A percentile compares a stretch with the other conserved stretches of the same genome.
phyloP scores from a whole-genome alignment of 2,113 vertebrate genomes.

The Pteronura brasiliensis region DNA sequence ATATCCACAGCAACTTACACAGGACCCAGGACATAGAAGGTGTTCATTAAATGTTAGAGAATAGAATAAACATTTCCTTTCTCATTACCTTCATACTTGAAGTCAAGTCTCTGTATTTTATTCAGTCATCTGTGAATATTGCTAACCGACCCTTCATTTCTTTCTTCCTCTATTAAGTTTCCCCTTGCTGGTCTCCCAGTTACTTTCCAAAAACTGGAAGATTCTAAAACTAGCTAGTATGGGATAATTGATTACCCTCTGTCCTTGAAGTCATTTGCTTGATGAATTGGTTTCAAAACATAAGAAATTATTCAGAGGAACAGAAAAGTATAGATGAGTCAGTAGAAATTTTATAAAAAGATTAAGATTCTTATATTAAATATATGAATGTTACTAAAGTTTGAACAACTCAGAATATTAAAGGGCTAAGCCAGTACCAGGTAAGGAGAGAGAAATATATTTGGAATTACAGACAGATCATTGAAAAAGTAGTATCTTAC shows the following conservation, averaged over 20 bases:
- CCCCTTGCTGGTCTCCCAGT: neutral
- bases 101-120: neutral
- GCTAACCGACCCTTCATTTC: neutral
- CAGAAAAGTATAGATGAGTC: neutral
- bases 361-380: neutral
- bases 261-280: neutral
- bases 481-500: neutral
- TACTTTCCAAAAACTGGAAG: neutral
- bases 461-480: neutral
- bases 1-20: neutral
- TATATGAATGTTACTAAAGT: neutral
- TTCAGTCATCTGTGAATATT: neutral
- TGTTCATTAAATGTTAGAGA: neutral
- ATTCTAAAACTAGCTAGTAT: neutral
- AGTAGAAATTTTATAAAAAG: neutral
- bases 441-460: neutral
- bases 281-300: neutral
- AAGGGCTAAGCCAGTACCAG: neutral
- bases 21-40: neutral
- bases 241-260: neutral
- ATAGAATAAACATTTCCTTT: constrained; percentile 8
- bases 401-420: neutral
- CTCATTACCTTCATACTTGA: neutral
- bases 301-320: neutral
- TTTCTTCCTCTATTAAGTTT: neutral